Percentiles rank a stretch among this genome's conserved stretches.
These are phyloP conservation scores for Atherinosoma microstoma DNA, from an alignment of 2,797 vertebrate species.

Conservation along the genomic window DNA sequence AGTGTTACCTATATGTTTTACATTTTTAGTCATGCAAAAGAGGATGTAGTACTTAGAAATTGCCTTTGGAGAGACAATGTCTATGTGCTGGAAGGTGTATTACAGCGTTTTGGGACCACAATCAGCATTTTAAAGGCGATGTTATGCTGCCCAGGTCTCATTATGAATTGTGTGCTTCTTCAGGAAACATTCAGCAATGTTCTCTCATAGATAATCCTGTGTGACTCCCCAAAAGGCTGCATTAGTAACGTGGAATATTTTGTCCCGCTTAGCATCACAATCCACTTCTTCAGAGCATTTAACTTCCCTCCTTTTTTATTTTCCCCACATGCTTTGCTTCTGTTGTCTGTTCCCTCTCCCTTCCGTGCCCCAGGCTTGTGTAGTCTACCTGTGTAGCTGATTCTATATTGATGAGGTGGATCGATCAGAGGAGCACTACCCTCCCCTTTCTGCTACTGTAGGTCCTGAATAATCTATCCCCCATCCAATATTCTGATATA, in stretches of 20 bases:
- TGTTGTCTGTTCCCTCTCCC: conserved; percentile 26
- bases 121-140: conserved; percentile 31
- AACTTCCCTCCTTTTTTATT: conserved; percentile 22
- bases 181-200: conserved; percentile 40
- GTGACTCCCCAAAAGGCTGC: conserved; percentile 42
- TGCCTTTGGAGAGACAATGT: neutral
- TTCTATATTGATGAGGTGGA: conserved; percentile 70
- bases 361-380: conserved; percentile 18
- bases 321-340: conserved; percentile 16
- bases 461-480: conserved; percentile 61
- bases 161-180: conserved; percentile 19
- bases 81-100: neutral
- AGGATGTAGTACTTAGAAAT: neutral
- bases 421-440: conserved; percentile 50
- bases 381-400: conserved; percentile 41
- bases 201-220: conserved; percentile 50
- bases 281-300: conserved; percentile 40
- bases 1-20: conserved; percentile 19
- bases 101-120: neutral
- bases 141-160: conserved; percentile 25
- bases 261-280: conserved; percentile 55
- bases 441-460: conserved; percentile 39
- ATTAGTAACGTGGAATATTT: conserved; percentile 51
- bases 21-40: conserved; percentile 17
- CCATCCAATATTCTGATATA: conserved; percentile 60